Evolutionary conservation across 2,888 invertebrate species (phyloP).

Genomic region (Caenorhabditis panamensis): DNA sequence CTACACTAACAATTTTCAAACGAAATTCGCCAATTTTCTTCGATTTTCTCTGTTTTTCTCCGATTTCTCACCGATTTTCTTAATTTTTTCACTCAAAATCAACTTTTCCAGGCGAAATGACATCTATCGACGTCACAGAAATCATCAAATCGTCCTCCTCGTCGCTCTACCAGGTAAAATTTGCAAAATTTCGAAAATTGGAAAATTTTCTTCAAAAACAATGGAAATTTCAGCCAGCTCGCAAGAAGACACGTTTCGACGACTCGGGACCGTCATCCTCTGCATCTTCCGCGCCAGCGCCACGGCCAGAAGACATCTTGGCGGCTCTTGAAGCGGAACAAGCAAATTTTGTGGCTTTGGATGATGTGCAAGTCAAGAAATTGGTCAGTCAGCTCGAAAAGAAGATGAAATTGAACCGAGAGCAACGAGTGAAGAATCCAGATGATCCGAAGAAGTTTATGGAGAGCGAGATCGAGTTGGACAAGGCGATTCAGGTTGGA

Average conservation of each 20-base stretch:
- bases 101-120: conserved; percentile 44
- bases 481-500: conserved; percentile 86
- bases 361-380: conserved; percentile 75
- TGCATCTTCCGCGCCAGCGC: conserved; percentile 24
- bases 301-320: conserved; percentile 68
- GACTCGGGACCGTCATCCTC: conserved; percentile 39
- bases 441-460: conserved; percentile 88
- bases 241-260: conserved; percentile 69
- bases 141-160: conserved; percentile 64
- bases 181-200: neutral
- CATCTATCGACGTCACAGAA: conserved; percentile 71
- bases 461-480: conserved; percentile 94
- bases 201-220: neutral
- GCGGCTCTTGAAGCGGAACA: conserved; percentile 75
- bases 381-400: conserved; percentile 86
- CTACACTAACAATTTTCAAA: conserved; percentile 2
- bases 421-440: conserved; percentile 98
- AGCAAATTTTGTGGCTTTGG: conserved; percentile 61
- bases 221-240: conserved; percentile 63
- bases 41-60: neutral
- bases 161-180: conserved; percentile 25
- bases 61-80: neutral
- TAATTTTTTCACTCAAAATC: neutral
- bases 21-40: neutral
- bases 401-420: conserved; percentile 92